Base-by-base conservation (phyloP, 2,888 invertebrate genomes). In the Euplagia quadripunctaria region DNA sequence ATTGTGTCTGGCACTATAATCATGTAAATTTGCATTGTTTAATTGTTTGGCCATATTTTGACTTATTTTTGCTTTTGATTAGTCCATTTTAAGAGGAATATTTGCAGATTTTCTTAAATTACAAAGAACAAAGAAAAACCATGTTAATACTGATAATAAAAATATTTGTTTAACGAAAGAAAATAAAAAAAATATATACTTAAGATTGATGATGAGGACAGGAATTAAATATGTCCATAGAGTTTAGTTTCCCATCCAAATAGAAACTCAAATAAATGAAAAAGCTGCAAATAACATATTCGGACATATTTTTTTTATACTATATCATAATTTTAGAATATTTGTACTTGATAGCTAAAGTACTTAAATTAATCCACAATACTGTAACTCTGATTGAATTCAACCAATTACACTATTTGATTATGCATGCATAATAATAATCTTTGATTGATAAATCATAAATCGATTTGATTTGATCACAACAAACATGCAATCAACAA, bases 401-500 rank as follows among this genome's bases (percentile, higher is more conserved):
- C 6, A 31, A 61, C 14, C 20, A 61, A 20, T 61, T 11, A 31
- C 0, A 5, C 20, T 20, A 55, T n/a, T 11, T 11, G 3, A 58
- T 61, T 61, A 6, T 31, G 11, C n/a, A n/a, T 55, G 1, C 12
- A 14, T 31, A 31, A 31, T 11, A 58, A 20, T 12, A 61, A 31
- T 11, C n/a, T n/a, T 20, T 31, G 12, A 12, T 9, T n/a, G n/a
- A 1, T 55, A 20, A 7, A n/a, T n/a, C 17, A n/a, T 8, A 55
- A 20, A n/a, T 20, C 12, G 11, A 4, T 20, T 31, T 49, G 4
- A 49, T 49, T n/a, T 49, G 49, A 64, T 16, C 20, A 55, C 20
- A 12, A 41, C 8, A 55, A 55, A 75, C 68, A 81, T 70, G 75
- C 80, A 76, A 42, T 77, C 64, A 65, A 42, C 61, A 64, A n/a